Base-by-base conservation (phyloP, 2,888 invertebrate species). In the Yponomeuta cagnagella region DNA sequence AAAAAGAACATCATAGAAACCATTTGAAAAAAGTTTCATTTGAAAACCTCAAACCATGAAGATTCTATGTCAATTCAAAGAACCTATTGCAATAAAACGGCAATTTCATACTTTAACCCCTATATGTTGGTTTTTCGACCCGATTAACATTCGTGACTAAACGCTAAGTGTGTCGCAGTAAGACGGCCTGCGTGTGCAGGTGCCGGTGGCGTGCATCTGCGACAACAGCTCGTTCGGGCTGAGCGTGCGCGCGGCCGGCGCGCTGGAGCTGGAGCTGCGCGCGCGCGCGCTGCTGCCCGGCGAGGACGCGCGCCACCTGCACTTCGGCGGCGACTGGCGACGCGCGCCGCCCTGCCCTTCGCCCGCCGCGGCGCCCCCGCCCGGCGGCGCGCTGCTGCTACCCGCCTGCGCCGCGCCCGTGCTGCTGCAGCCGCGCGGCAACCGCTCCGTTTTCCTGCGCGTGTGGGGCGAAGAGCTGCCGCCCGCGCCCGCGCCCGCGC, bases 381-480 rank as follows among this genome's bases (percentile, higher is more conserved):
- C 85, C 15, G 86, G 86, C 37, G 90, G 88, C 8, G 80, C 80
- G 1, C 79, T 78, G 43, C 74, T 89, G 58, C 78, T 87, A 74
- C 80, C 95, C 66, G 71, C 77, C 43, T 87, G 80, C 74, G 89
- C 89, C 0, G 88, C 95, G 72, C 96, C 97, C 4, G 97, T 97
- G 95, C 90, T 97, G 74, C 93, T 97, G 71, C 95, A 95, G 81
- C 96, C 97, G 2, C 94, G 96, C 73, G 94, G 95, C 74, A 97
- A 97, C 81, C 94, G 96, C 70, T 96, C 96, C 64, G 93, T 97
- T 72, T 97, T 96, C 82, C 90, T 97, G 72, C 93, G 97, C 75
- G 96, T 96, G 66, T 97, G 97, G 97, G 97, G 97, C 68, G 95
- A 95, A 75, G 95, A 96, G 79, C 82, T 97, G 75, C 94, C 96